Evolutionary conservation across 2,113 vertebrate species (phyloP).

Genomic region (Prunella himalayana): DNA sequence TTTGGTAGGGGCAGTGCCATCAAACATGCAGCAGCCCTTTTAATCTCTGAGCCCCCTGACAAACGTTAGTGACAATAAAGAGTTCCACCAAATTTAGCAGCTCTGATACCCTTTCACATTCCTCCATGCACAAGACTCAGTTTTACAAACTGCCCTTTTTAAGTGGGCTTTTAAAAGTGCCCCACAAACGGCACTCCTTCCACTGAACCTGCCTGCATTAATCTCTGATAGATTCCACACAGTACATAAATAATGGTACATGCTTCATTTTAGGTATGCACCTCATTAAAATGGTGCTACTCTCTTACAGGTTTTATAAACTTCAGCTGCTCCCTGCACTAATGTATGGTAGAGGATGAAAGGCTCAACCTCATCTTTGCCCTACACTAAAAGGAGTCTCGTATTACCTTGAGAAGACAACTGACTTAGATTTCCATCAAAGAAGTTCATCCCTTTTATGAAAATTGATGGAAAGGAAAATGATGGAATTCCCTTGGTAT

Average conservation of each 20-base stretch:
- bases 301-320: conserved; percentile 19
- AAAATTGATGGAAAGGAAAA: background rate
- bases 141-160: background rate
- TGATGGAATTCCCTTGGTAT: background rate
- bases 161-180: conserved; percentile 3
- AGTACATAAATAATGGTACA: conserved; percentile 33
- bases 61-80: background rate
- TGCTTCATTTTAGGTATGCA: background rate
- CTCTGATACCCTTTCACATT: background rate
- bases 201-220: background rate
- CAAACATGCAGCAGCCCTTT: background rate
- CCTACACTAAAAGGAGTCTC: background rate
- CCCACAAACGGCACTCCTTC: background rate
- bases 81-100: background rate
- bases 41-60: background rate
- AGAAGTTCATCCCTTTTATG: background rate
- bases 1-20: background rate
- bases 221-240: conserved; percentile 16
- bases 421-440: background rate
- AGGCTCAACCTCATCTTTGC: background rate
- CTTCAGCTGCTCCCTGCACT: conserved; percentile 28
- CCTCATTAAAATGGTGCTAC: conserved; percentile 26
- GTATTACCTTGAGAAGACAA: conserved; percentile 2
- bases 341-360: conserved; percentile 20
- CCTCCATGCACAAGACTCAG: background rate